Conservation (phyloP, 2,797 vertebrate species). For the Ctenopoma kingsleyae region DNA sequence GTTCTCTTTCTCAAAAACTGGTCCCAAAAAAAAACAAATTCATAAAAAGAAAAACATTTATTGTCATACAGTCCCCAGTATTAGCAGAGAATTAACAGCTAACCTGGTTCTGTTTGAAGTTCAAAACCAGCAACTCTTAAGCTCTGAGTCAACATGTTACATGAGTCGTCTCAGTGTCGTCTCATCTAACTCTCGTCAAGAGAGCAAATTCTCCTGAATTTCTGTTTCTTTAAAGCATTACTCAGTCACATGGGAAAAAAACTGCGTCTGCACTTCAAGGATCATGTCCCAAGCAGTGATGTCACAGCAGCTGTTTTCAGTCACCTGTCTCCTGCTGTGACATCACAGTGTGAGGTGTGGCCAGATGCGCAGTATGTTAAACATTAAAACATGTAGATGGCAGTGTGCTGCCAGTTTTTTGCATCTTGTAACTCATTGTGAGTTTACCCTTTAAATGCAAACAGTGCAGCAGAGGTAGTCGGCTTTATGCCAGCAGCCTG, state of each 20-base stretch:
- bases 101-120: no score
- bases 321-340: conserved; percentile 21
- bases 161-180: conserved; percentile 16
- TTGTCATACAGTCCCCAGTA: neutral
- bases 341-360: neutral
- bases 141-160: no score
- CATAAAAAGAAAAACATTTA: neutral
- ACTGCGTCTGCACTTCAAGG: conserved; percentile 7
- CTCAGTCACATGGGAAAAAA: conserved; percentile 1
- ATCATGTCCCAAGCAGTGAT: neutral
- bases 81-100: neutral
- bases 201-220: conserved; percentile 22
- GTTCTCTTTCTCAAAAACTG: neutral
- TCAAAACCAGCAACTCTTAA: no score
- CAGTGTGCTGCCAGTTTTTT: neutral
- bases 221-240: conserved; percentile 11
- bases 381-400: conserved; percentile 1
- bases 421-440: conserved; percentile 22
- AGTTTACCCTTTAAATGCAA: conserved; percentile 51
- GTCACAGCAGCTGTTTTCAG: conserved; percentile 23
- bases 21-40: no score
- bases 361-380: neutral
- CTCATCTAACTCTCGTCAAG: conserved; percentile 6
- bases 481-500: conserved; percentile 75
- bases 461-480: conserved; percentile 41